Evolutionary conservation across 2,888 invertebrate genomes (phyloP).

Genomic region (Caenorhabditis afra): DNA sequence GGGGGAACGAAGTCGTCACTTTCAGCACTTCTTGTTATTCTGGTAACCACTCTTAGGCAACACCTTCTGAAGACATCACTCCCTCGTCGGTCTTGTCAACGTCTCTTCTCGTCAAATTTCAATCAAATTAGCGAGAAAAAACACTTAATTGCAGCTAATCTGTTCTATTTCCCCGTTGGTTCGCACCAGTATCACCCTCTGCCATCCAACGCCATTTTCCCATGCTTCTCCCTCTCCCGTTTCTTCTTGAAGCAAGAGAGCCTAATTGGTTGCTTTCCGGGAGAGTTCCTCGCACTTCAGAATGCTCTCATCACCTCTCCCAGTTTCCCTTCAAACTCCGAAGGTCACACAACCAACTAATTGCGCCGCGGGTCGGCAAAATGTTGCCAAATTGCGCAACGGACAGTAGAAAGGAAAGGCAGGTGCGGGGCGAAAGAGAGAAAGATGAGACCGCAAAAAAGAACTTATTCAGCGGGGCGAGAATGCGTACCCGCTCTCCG

Average conservation of each 20-base stretch:
- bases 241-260: conserved; percentile 27
- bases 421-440: conserved; percentile 19
- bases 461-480: conserved; percentile 27
- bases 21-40: conserved; percentile 2
- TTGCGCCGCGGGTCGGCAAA: conserved; percentile 15
- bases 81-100: background rate
- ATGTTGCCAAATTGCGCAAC: conserved; percentile 50
- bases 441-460: conserved; percentile 15
- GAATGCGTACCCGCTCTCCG: conserved; percentile 7
- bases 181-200: conserved; percentile 48
- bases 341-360: conserved; percentile 39
- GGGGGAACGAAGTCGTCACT: conserved; percentile 33
- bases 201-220: conserved; percentile 33
- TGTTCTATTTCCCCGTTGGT: conserved; percentile 22
- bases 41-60: conserved; percentile 1
- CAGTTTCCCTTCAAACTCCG: conserved; percentile 25
- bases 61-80: conserved; percentile 28
- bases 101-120: conserved; percentile 41
- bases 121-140: conserved; percentile 50
- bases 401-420: conserved; percentile 15
- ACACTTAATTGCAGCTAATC: conserved; percentile 44
- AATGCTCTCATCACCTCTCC: conserved; percentile 27
- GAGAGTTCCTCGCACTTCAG: conserved; percentile 30
- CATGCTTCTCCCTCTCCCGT: background rate
- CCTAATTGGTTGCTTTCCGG: conserved; percentile 10